A percentile compares a stretch with the other conserved stretches of the same genome.
phyloP scores from a whole-genome alignment of 2,797 vertebrate genomes.

The Apogon talboti region DNA sequence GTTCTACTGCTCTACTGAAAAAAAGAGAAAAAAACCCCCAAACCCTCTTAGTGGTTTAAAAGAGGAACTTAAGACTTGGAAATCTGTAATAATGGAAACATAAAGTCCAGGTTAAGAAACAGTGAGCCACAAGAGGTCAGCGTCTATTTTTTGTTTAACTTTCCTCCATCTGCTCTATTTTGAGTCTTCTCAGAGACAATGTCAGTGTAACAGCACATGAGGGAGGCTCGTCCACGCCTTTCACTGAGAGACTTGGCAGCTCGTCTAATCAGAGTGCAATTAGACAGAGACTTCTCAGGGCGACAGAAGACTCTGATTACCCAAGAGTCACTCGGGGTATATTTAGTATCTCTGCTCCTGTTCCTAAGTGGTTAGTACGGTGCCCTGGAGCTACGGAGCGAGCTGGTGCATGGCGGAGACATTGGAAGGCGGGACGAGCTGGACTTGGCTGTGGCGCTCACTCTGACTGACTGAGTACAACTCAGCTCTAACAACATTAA shows the following conservation, averaged over 20 bases:
- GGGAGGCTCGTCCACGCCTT: constrained; percentile 69
- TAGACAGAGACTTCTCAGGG: constrained; percentile 83
- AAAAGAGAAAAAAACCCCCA: not conserved
- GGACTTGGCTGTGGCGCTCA: constrained; percentile 26
- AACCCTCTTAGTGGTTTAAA: not conserved
- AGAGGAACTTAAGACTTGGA: not conserved
- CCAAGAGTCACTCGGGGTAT: constrained; percentile 84
- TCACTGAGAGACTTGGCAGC: constrained; percentile 72
- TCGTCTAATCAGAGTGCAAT: constrained; percentile 85
- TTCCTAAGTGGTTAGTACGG: constrained; percentile 54
- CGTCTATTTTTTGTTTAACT: constrained; percentile 28
- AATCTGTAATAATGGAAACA: not conserved
- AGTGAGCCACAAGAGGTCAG: constrained; percentile 12
- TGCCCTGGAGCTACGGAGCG: constrained; percentile 62
- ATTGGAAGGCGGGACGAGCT: constrained; percentile 31
- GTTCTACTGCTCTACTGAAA: constrained; percentile 19
- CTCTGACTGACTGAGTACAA: constrained; percentile 19
- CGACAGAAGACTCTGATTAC: constrained; percentile 83
- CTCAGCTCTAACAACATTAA: constrained; percentile 36
- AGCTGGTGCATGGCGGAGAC: constrained; percentile 51
- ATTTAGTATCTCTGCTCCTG: constrained; percentile 80
- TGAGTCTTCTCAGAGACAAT: constrained; percentile 52
- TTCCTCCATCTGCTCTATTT: constrained; percentile 55
- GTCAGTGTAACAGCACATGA: constrained; percentile 70
- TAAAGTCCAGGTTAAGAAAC: not conserved